A percentile compares a stretch with the other conserved stretches of the same genome.
These are phyloP conservation scores for Anthrax anthrax DNA, from an alignment of 2,888 invertebrate species.

Conservation along the genomic window DNA sequence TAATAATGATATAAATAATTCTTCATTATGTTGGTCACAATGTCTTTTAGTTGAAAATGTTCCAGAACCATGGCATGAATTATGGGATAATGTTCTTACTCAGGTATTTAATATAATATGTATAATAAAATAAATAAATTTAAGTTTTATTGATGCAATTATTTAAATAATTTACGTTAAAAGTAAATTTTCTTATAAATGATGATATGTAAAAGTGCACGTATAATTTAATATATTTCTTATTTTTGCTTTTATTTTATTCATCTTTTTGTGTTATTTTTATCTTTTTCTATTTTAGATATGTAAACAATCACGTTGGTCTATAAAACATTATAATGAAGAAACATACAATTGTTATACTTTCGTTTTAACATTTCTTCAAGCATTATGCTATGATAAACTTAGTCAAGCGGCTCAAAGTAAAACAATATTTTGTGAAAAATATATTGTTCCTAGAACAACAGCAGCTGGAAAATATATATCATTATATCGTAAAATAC, in stretches of 20 bases:
- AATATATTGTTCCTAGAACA: constrained; percentile 67
- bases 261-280: not conserved
- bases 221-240: no score
- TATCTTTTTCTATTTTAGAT: constrained; percentile 28
- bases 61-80: constrained; percentile 48
- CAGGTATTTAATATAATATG: constrained; percentile 34
- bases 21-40: constrained; percentile 43
- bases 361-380: constrained; percentile 68
- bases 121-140: no score
- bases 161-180: no score
- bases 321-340: constrained; percentile 55
- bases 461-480: constrained; percentile 75
- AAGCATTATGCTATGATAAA: constrained; percentile 53
- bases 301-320: constrained; percentile 48
- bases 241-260: constrained; percentile 2
- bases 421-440: constrained; percentile 60
- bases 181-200: not conserved
- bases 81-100: constrained; percentile 51
- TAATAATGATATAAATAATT: constrained; percentile 22
- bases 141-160: no score
- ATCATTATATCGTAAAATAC: constrained; percentile 60
- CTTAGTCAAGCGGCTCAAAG: constrained; percentile 50
- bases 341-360: constrained; percentile 71
- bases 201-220: not conserved
- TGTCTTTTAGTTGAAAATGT: constrained; percentile 54